A percentile compares a stretch with the other conserved stretches of the same genome.
These are phyloP conservation scores for Marmota monax DNA, from an alignment of 2,113 vertebrate genomes.

Conservation along the genomic window DNA sequence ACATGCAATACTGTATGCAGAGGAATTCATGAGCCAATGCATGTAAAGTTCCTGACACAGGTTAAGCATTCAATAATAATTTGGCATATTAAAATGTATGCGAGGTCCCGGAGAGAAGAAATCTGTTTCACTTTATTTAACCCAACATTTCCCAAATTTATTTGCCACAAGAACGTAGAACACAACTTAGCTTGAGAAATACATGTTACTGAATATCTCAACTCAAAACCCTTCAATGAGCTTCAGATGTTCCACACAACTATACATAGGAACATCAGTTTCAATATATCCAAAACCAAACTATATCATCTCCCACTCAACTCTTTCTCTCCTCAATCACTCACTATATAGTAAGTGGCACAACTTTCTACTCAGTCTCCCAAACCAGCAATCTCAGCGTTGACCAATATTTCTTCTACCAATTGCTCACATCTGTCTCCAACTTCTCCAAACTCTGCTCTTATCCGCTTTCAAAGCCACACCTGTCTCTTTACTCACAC, in stretches of 20 bases:
- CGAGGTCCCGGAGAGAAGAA: neutral
- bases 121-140: slow-evolving; percentile 15
- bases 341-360: neutral
- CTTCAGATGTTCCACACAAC: neutral
- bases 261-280: neutral
- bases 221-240: neutral
- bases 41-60: neutral
- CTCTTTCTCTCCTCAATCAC: neutral
- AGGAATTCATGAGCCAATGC: neutral
- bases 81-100: neutral
- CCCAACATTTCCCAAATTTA: neutral
- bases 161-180: neutral
- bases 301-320: neutral
- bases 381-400: neutral
- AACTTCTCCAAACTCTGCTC: neutral
- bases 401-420: neutral
- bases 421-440: neutral
- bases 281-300: neutral
- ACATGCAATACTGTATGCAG: neutral
- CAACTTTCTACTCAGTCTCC: neutral
- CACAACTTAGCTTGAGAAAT: neutral
- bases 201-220: neutral
- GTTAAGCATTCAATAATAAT: neutral
- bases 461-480: neutral
- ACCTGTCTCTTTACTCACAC: neutral